Conservation (phyloP, 2,888 invertebrate species). For the Pyrrhia umbra region DNA sequence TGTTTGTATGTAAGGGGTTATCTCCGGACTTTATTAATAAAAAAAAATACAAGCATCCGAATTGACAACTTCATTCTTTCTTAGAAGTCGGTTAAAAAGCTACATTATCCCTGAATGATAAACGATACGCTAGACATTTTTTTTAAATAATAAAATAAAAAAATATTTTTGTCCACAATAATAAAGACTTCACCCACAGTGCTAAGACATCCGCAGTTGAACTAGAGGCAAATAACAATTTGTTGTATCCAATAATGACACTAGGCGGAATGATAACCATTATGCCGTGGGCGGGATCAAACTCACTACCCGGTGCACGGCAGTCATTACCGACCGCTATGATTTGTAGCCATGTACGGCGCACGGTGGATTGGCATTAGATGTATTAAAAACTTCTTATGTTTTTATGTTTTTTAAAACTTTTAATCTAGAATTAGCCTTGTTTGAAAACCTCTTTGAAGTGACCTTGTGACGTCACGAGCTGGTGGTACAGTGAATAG, state of each 20-base stretch:
- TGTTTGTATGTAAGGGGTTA: too few relatives aligned
- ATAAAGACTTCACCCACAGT: constrained; percentile 30
- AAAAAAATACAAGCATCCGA: too few relatives aligned
- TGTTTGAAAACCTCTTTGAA: background rate
- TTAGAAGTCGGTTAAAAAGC: too few relatives aligned
- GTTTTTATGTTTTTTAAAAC: constrained; percentile 13
- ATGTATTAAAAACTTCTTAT: constrained; percentile 42
- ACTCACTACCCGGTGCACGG: constrained; percentile 64
- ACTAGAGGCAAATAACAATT: constrained; percentile 62
- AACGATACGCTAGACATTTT: too few relatives aligned
- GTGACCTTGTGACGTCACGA: too few relatives aligned
- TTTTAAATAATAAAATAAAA: background rate
- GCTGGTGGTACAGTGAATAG: too few relatives aligned
- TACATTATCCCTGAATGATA: too few relatives aligned
- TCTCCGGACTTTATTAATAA: too few relatives aligned
- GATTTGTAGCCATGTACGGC: constrained; percentile 58
- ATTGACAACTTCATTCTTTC: too few relatives aligned
- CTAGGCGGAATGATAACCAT: constrained; percentile 68
- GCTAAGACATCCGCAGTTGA: constrained; percentile 45
- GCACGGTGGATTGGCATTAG: constrained; percentile 57
- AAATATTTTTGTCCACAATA: constrained; percentile 14
- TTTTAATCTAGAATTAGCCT: background rate
- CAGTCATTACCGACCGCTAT: constrained; percentile 61
- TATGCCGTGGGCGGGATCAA: constrained; percentile 71
- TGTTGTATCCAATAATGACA: constrained; percentile 67